Evolutionary conservation across 2,888 invertebrate species (phyloP).

Genomic region (Nesidiocoris tenuis): DNA sequence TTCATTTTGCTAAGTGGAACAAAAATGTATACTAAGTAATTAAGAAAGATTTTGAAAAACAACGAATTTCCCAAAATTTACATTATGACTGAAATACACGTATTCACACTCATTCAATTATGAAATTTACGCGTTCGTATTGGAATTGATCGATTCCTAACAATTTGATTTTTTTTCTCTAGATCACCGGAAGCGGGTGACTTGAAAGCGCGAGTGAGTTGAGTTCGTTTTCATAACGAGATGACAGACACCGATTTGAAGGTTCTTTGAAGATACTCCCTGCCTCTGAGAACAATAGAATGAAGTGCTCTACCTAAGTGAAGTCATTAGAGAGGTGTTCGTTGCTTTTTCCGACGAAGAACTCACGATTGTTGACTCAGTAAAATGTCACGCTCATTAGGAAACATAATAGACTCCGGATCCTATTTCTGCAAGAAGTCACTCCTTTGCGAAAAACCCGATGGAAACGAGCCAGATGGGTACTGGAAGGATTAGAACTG

Average conservation of each 20-base stretch:
- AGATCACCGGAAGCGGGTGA: too few species aligned
- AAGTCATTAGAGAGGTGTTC: constrained; percentile 22
- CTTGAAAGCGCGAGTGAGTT: too few species aligned
- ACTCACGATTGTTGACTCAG: constrained; percentile 24
- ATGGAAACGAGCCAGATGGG: background rate
- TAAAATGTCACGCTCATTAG: constrained; percentile 29
- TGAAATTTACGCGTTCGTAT: too few species aligned
- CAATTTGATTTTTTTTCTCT: too few species aligned
- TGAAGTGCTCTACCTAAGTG: constrained; percentile 30
- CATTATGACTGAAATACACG: too few species aligned
- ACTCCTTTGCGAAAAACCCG: background rate
- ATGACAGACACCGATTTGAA: constrained; percentile 11
- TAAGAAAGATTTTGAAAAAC: too few species aligned
- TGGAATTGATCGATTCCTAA: too few species aligned
- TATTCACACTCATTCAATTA: too few species aligned
- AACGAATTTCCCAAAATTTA: too few species aligned
- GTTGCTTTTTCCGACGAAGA: constrained; percentile 5
- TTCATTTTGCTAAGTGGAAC: too few species aligned
- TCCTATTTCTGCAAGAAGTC: background rate
- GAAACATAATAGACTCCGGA: constrained; percentile 8
- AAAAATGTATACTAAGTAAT: too few species aligned
- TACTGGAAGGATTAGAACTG: background rate
- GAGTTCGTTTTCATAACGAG: constrained; percentile 12
- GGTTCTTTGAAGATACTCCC: constrained; percentile 6
- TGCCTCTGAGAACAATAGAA: constrained; percentile 13